Percentiles rank a stretch among this genome's conserved stretches.
Evolutionary conservation across 2,113 vertebrate genomes (phyloP).

Genomic region (Hippopotamus amphibius): DNA sequence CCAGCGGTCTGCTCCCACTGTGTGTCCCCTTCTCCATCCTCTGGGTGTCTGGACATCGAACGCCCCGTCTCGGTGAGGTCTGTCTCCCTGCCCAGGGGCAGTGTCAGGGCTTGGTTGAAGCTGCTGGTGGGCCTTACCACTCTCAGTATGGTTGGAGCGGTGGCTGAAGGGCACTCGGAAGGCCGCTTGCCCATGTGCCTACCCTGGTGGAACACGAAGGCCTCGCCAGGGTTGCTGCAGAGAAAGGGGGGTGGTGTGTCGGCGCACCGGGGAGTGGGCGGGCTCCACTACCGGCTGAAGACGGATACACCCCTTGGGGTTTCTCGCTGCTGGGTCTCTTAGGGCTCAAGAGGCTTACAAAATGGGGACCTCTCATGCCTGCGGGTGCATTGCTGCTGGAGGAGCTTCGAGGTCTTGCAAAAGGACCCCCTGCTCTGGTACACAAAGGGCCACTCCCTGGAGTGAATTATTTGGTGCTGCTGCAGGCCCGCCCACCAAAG

Average conservation of each 20-base stretch:
- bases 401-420: neutral
- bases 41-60: neutral
- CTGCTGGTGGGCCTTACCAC: neutral
- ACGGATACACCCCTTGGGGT: conserved; percentile 55
- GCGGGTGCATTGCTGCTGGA: neutral
- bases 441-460: neutral
- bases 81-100: neutral
- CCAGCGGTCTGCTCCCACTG: too few species aligned
- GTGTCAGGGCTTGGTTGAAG: neutral
- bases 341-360: conserved; percentile 80
- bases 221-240: neutral
- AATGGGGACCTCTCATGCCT: neutral
- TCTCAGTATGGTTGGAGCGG: neutral
- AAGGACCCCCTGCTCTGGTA: neutral
- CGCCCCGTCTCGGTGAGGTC: neutral
- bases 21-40: neutral
- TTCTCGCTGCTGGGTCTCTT: conserved; percentile 82
- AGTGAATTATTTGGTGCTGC: neutral
- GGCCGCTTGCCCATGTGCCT: neutral
- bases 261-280: neutral
- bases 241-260: neutral
- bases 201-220: neutral
- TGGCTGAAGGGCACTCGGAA: neutral
- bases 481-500: neutral
- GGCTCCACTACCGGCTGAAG: conserved; percentile 83